Evolutionary conservation across 2,888 invertebrate species (phyloP), one percentile per base, ranked within the genome.

Genomic region (Halictus ligatus): DNA sequence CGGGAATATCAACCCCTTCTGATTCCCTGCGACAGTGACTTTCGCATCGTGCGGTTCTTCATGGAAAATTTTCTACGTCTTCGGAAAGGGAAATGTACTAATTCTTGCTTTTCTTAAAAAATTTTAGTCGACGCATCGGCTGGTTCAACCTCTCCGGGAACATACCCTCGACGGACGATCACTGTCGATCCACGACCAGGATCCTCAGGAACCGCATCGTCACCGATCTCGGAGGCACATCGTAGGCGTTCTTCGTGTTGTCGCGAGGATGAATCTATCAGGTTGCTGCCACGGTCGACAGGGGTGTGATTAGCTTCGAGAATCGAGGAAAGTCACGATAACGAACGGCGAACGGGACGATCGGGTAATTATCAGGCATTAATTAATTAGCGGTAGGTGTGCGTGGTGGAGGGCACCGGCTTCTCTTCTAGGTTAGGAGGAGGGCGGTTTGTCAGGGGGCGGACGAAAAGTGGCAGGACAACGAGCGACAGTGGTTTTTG

Each of bases 351-450:
- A 88, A 85, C 35, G 81, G 84, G 90, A 87, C 87, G 85, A 90
- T 88, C 83, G 88, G 88, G 84, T 91, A 85, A 91, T 91, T 90
- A 91, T 89, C 81, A 81, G 72, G 46, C 84, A 83, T 90, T 89
- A 88, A 91, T 90, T 91, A 91, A 91, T 91, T 91, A 89, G 29
- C 46, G 72, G 80, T 13, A 64, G 69, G 80, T 75, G 80, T 29
- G 86, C 81, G 80, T 71, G 88, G 54, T 73, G 78, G 77, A 78
- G 35, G 35, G 35, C 35, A 35, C 35, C 2, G 35, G 21, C 21
- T 43, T 71, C 60, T 71, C 60, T 71, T 29, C 50, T 12, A 5
- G 29, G 8, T 29, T 18, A 18, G 25, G 35, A 18, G 29, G 43
- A 21, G 43, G 43, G 21, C 18, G n/a, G n/a, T n/a, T 58, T 43